Conservation (phyloP, 2,888 invertebrate species). For the Zygaena filipendulae region DNA sequence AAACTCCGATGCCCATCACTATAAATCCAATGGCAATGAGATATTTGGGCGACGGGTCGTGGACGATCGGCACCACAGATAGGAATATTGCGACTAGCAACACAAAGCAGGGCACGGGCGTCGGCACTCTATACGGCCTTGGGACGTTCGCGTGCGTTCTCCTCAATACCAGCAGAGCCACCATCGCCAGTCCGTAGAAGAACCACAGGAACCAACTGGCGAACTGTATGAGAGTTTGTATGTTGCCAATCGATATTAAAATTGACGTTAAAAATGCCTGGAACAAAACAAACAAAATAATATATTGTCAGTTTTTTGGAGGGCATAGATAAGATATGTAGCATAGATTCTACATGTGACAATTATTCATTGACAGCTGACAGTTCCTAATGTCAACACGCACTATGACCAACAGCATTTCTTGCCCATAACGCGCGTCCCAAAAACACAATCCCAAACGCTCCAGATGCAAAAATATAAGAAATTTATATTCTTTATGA, state of each 20-base stretch:
- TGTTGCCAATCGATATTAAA: constrained; percentile 79
- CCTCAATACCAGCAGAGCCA: constrained; percentile 78
- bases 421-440: too few relatives aligned
- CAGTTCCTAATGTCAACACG: too few relatives aligned
- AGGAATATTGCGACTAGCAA: constrained; percentile 77
- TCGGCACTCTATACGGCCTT: constrained; percentile 81
- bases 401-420: too few relatives aligned
- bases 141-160: constrained; percentile 73
- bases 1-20: constrained; percentile 74
- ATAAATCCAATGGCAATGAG: constrained; percentile 80
- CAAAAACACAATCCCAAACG: too few relatives aligned
- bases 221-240: constrained; percentile 82
- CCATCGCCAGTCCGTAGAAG: constrained; percentile 86
- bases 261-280: constrained; percentile 75
- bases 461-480: too few relatives aligned
- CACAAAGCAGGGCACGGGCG: constrained; percentile 78
- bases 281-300: constrained; percentile 27
- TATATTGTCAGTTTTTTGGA: neutral
- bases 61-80: constrained; percentile 78
- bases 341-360: too few relatives aligned
- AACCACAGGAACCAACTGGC: constrained; percentile 91
- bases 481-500: too few relatives aligned
- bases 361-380: too few relatives aligned
- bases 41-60: constrained; percentile 81
- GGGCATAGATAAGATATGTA: too few relatives aligned